Percentiles rank a stretch among this genome's conserved stretches.
Evolutionary conservation across 2,888 invertebrate species (phyloP).

Genomic region (Rhagonycha lutea): DNA sequence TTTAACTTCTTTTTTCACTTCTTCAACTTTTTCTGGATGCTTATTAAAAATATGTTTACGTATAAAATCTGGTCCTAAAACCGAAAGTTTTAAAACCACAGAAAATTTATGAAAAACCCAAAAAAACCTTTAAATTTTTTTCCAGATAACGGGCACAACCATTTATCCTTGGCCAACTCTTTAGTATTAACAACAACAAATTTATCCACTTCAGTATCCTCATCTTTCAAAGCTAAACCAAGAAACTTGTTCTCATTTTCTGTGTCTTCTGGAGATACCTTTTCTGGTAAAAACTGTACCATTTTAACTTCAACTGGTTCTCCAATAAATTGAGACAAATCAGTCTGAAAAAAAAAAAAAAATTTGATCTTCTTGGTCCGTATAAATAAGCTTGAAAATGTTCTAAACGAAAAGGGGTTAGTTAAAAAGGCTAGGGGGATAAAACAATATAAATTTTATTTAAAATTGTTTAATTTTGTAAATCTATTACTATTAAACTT

Average conservation of each 20-base stretch:
- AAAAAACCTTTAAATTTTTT: conserved; percentile 88
- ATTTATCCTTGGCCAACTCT: conserved; percentile 96
- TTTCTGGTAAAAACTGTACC: conserved; percentile 83
- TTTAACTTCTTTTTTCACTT: conserved; percentile 94
- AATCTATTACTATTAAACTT: no score
- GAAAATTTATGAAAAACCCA: background rate
- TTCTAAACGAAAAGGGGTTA: no score
- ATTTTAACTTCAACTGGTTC: conserved; percentile 87
- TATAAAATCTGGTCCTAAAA: conserved; percentile 89
- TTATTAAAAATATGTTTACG: conserved; percentile 98
- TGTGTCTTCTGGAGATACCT: conserved; percentile 72
- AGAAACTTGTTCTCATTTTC: conserved; percentile 56
- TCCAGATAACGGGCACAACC: conserved; percentile 97
- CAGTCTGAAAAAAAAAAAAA: conserved; percentile 57
- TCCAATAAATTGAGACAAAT: conserved; percentile 74
- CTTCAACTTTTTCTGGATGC: conserved; percentile 94
- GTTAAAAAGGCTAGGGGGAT: no score
- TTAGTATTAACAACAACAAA: conserved; percentile 96
- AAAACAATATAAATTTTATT: no score
- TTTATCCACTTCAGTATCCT: conserved; percentile 82
- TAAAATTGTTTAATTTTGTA: no score
- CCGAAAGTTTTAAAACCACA: background rate
- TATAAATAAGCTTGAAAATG: no score
- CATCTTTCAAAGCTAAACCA: conserved; percentile 55
- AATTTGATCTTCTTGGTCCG: background rate